These are phyloP conservation scores for Baryphthengus martii DNA, from an alignment of 2,113 vertebrate species.

Conservation along the genomic window DNA sequence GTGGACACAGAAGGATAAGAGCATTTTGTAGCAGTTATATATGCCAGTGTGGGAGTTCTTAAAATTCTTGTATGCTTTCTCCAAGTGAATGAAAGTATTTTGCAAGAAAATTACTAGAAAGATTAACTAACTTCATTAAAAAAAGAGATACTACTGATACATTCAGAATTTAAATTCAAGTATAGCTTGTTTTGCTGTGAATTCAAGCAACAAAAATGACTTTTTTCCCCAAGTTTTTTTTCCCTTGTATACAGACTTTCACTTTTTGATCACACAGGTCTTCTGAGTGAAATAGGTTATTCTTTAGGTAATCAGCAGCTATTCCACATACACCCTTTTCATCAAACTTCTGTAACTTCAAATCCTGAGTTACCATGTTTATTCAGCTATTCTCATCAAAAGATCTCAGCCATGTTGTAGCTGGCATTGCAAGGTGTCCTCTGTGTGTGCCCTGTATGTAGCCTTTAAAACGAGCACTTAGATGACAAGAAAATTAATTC, in stretches of 20 bases:
- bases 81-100: not conserved
- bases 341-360: not conserved
- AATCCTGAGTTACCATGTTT: too few relatives aligned
- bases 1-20: not conserved
- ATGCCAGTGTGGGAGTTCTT: not conserved
- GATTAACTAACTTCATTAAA: not conserved
- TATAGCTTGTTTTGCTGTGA: not conserved
- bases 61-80: not conserved
- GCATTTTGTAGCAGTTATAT: not conserved
- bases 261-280: not conserved
- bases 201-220: not conserved
- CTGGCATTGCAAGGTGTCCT: not conserved
- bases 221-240: not conserved
- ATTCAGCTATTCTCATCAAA: too few relatives aligned
- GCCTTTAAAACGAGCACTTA: not conserved
- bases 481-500: not conserved
- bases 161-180: not conserved
- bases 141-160: not conserved
- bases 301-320: not conserved
- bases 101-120: not conserved
- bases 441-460: fast-evolving
- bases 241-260: not conserved
- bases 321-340: not conserved
- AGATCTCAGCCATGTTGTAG: not conserved
- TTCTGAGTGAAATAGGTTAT: not conserved